These are phyloP conservation scores for Puma concolor DNA, from an alignment of 2,113 vertebrate species.

Conservation along the genomic window DNA sequence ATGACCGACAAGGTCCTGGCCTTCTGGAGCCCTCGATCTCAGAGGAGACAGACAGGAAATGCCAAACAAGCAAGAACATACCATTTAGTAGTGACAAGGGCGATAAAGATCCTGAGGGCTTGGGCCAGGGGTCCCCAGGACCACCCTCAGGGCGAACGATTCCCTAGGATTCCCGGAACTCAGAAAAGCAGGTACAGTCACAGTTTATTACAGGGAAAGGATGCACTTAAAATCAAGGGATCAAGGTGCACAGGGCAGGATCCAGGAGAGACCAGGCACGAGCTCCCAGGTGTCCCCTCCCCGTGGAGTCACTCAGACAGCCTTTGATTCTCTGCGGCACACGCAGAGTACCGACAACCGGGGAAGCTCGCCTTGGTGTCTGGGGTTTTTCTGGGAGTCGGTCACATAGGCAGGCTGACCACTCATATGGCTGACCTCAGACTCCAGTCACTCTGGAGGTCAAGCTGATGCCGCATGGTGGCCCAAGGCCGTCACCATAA, in stretches of 20 bases:
- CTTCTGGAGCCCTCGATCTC: neutral
- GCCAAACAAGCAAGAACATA: neutral
- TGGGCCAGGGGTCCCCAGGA: neutral
- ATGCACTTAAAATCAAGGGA: neutral
- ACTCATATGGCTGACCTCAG: neutral
- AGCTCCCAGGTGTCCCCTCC: neutral
- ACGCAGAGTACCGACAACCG: neutral
- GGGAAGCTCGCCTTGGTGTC: neutral
- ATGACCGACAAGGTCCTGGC: neutral
- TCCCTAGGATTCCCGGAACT: neutral
- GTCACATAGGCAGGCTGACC: neutral
- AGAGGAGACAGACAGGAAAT: neutral
- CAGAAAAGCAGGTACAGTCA: neutral
- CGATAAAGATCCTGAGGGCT: accelerated
- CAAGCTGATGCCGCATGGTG: neutral
- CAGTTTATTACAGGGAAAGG: neutral
- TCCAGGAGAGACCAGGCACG: neutral
- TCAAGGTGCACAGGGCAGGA: neutral
- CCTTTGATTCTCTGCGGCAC: too few relatives aligned
- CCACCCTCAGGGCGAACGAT: neutral
- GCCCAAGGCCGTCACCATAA: neutral
- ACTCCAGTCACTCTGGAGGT: neutral
- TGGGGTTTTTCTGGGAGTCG: neutral
- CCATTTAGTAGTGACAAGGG: neutral
- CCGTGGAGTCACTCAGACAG: neutral